Evolutionary conservation across 1,140 invertebrate genomes (phyloP), one percentile per base, ranked within the genome.

Genomic region (Bombus sibiricus): DNA sequence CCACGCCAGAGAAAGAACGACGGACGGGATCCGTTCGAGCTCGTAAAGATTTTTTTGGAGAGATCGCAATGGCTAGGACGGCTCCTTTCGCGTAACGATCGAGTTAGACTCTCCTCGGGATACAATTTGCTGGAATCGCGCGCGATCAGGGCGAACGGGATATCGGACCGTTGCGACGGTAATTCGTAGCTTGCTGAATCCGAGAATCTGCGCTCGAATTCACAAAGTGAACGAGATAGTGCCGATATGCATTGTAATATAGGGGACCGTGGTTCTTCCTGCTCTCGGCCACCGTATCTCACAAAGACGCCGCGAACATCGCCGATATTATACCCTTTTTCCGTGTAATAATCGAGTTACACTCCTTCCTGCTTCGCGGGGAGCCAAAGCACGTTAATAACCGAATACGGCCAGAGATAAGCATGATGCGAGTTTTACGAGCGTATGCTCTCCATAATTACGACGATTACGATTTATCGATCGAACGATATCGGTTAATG

Each of bases 401-500:
- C 37, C 37, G 81, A 78, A 82, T 41, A 59, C 75, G 18, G 25
- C 6, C 10, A 5, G 37, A 62, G 77, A 89, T 59, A 74, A 85
- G 69, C 53, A n/a, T 59, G 47, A 66, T 22, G 32, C 53, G 13
- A 18, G 13, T 73, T 64, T 75, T 72, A 59, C 39, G 39, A 62
- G 39, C 72, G 41, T 62, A 64, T 39, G 39, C 18, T 34, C 25
- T 10, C 47, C 64, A 43, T 62, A 88, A 88, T 85, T 76, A 77
- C 62, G 39, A 22, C 76, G 75, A 88, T 89, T 71, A 75, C 68
- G 71, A 88, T 80, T 79, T 66, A 89, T 89, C 88, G 87, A 89
- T 85, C 69, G 72, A 10, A 28, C 25, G 37, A 41, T 66, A 28
- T 32, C 59, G 72, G 37, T 41, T 76, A 71, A 72, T 84, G 22